Percentiles rank a stretch among this genome's conserved stretches.
Evolutionary conservation across 1,140 invertebrate genomes (phyloP).

Genomic region (Aphelinus certus): DNA sequence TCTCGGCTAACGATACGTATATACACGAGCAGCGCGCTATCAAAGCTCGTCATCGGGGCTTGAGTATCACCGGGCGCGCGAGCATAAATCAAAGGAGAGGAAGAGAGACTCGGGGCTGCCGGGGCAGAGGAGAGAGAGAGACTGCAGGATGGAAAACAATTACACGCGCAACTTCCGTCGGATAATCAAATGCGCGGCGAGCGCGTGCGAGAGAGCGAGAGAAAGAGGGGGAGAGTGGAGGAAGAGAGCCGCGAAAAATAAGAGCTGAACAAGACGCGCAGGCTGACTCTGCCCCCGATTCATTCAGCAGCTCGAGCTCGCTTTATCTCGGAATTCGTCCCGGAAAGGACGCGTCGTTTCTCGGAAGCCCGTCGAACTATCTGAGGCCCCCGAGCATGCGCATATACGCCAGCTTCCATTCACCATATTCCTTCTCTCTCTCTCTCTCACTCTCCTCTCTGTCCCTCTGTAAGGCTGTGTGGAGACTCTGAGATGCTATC

Average conservation of each 20-base stretch:
- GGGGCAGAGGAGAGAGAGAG: slow-evolving; percentile 5
- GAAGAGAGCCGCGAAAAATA: not conserved
- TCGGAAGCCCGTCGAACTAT: slow-evolving; percentile 49
- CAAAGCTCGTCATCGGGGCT: slow-evolving; percentile 25
- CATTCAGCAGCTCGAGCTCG: slow-evolving; percentile 55
- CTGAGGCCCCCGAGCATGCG: too few species aligned
- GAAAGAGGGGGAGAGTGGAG: slow-evolving; percentile 3
- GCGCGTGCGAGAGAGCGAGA: not conserved
- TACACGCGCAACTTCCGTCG: slow-evolving; percentile 39
- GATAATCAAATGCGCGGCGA: slow-evolving; percentile 25
- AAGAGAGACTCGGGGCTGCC: not conserved
- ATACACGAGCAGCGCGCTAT: slow-evolving; percentile 1
- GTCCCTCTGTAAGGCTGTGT: too few species aligned
- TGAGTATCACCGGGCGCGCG: slow-evolving; percentile 4
- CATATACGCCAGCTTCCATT: slow-evolving; percentile 52
- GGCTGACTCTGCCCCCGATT: slow-evolving; percentile 58
- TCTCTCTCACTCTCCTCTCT: too few species aligned
- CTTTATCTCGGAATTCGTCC: slow-evolving; percentile 66
- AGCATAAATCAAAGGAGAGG: slow-evolving; percentile 30
- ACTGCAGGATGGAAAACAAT: slow-evolving; percentile 25
- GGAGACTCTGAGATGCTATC: slow-evolving; percentile 57
- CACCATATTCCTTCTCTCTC: slow-evolving; percentile 53
- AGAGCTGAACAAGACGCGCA: not conserved
- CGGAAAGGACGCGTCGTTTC: slow-evolving; percentile 66
- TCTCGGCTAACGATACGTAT: slow-evolving; percentile 5